phyloP scores from a whole-genome alignment of 2,888 invertebrate genomes.

The Andrena trimmerana region DNA sequence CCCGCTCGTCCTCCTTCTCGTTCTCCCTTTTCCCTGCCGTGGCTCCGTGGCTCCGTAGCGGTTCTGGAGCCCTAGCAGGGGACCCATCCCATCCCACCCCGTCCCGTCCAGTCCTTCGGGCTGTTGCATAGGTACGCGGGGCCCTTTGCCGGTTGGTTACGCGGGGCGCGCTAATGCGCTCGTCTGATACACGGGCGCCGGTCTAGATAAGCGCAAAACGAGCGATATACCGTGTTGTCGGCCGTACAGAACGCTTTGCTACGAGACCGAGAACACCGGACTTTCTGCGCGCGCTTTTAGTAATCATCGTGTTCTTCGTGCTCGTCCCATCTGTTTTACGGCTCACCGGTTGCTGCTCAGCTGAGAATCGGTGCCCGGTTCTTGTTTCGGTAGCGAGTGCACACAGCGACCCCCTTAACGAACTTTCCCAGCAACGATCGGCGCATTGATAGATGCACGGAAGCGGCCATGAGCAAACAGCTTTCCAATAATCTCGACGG shows the following conservation, averaged over 20 bases:
- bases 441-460: neutral
- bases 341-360: neutral
- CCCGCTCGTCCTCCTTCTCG: constrained; percentile 55
- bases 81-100: neutral
- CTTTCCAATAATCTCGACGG: neutral
- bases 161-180: constrained; percentile 73
- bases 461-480: neutral
- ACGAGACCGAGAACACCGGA: constrained; percentile 39
- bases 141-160: constrained; percentile 55
- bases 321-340: constrained; percentile 26
- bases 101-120: constrained; percentile 42
- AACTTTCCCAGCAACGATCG: neutral
- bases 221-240: constrained; percentile 63
- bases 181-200: constrained; percentile 68
- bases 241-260: constrained; percentile 48
- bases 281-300: constrained; percentile 55
- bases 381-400: neutral
- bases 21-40: constrained; percentile 30
- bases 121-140: constrained; percentile 36
- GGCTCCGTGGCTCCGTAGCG: constrained; percentile 17
- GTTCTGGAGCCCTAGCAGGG: constrained; percentile 43
- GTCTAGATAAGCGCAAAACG: constrained; percentile 70
- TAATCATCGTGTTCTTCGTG: constrained; percentile 52
- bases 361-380: neutral
- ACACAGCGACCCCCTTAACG: neutral